Evolutionary conservation across 1,140 invertebrate species (phyloP).

Genomic region (Belonocnema kinseyi): DNA sequence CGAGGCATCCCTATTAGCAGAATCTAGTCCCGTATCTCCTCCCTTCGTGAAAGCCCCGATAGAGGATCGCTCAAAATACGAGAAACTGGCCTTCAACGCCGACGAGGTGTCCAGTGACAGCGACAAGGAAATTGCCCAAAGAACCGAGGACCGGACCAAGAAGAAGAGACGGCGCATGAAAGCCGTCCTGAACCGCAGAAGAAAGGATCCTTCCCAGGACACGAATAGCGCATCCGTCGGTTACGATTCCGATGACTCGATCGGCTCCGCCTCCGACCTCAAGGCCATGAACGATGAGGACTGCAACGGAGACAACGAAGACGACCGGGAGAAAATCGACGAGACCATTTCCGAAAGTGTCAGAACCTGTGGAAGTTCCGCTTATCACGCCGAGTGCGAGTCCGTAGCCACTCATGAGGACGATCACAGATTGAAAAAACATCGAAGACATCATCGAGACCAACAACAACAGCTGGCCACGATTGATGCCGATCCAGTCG

Average conservation of each 20-base stretch:
- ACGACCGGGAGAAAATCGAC: slow-evolving; percentile 67
- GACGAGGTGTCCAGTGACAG: slow-evolving; percentile 80
- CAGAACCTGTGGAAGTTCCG: slow-evolving; percentile 81
- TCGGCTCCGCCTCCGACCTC: slow-evolving; percentile 85
- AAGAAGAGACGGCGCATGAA: slow-evolving; percentile 66
- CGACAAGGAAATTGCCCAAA: slow-evolving; percentile 70
- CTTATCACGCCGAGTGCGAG: slow-evolving; percentile 84
- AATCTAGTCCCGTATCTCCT: slow-evolving; percentile 70
- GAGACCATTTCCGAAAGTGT: slow-evolving; percentile 83
- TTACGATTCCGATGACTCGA: slow-evolving; percentile 81
- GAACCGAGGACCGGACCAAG: slow-evolving; percentile 56
- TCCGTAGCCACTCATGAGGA: slow-evolving; percentile 81
- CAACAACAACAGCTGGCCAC: slow-evolving; percentile 42
- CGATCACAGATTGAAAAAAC: slow-evolving; percentile 68
- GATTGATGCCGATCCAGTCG: slow-evolving; percentile 71
- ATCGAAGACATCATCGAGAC: slow-evolving; percentile 41
- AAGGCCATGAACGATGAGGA: slow-evolving; percentile 79
- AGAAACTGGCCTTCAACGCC: slow-evolving; percentile 80
- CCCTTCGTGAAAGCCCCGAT: slow-evolving; percentile 80
- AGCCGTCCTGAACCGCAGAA: slow-evolving; percentile 62
- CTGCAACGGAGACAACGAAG: slow-evolving; percentile 59
- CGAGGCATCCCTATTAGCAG: slow-evolving; percentile 60
- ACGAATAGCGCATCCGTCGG: slow-evolving; percentile 47
- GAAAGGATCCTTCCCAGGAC: slow-evolving; percentile 50
- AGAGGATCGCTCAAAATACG: slow-evolving; percentile 87